Percentiles rank a stretch among this genome's conserved stretches.
Evolutionary conservation across 2,113 vertebrate genomes (phyloP).

Genomic region (Corythornis cristatus): DNA sequence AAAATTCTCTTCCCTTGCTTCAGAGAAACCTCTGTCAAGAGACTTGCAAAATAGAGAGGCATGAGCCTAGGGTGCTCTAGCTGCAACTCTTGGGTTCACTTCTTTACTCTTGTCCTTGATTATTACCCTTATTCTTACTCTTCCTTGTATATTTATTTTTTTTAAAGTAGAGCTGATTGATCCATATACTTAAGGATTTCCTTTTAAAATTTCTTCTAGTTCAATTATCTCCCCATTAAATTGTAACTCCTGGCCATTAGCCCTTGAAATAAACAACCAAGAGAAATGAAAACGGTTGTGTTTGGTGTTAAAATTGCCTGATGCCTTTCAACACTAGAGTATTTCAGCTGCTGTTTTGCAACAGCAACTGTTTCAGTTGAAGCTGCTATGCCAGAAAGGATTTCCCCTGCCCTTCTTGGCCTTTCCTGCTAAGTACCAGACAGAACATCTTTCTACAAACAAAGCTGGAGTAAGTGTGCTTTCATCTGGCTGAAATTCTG

Average conservation of each 20-base stretch:
- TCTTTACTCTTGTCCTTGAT: neutral
- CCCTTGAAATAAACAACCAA: neutral
- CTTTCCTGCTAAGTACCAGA: neutral
- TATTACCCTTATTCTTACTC: neutral
- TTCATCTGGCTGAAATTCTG: neutral
- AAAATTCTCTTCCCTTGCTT: neutral
- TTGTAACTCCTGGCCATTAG: neutral
- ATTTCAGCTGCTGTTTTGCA: neutral
- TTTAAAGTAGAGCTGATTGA: neutral
- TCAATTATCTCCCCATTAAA: neutral
- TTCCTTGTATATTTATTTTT: neutral
- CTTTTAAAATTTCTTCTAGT: neutral
- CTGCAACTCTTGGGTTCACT: neutral
- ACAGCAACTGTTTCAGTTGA: neutral
- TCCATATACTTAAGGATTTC: neutral
- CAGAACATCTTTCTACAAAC: neutral
- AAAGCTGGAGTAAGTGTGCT: neutral
- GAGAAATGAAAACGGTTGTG: neutral
- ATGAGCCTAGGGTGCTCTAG: accelerated
- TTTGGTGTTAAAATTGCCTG: neutral
- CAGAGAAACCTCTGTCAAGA: neutral
- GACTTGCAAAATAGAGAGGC: neutral
- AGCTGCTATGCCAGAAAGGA: neutral
- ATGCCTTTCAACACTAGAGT: neutral
- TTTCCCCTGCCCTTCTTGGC: neutral